A percentile compares a stretch with the other conserved stretches of the same genome.
Conservation (phyloP, 2,797 vertebrate genomes). For the Mallotus villosus region DNA sequence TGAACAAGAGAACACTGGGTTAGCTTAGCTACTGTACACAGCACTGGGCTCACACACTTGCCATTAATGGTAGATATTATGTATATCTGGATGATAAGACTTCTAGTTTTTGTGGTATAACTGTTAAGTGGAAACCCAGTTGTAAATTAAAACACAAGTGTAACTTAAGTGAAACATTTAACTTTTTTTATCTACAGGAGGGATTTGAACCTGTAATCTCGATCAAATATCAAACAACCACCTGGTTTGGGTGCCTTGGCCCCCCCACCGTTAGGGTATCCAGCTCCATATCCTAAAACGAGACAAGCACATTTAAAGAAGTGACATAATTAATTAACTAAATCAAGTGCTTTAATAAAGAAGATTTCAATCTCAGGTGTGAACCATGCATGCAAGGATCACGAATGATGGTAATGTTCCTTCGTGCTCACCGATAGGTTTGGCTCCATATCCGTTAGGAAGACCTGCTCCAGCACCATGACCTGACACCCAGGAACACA, state of each 20-base stretch:
- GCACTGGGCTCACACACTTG: background rate
- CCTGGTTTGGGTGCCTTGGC: slow-evolving; percentile 56
- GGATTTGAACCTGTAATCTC: too few species aligned
- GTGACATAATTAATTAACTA: background rate
- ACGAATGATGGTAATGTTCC: too few species aligned
- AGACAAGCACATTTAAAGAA: slow-evolving; percentile 9
- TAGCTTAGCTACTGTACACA: background rate
- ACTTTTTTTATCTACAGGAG: too few species aligned
- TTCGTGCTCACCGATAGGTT: slow-evolving; percentile 31
- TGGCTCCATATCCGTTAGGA: slow-evolving; percentile 34
- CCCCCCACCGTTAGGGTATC: slow-evolving; percentile 50
- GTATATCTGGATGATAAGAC: too few species aligned
- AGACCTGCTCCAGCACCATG: slow-evolving; percentile 44
- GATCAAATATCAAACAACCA: slow-evolving; percentile 13
- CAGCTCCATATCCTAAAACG: slow-evolving; percentile 48
- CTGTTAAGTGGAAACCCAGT: too few species aligned
- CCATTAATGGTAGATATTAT: too few species aligned
- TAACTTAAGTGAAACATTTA: too few species aligned
- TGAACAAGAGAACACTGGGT: slow-evolving; percentile 41
- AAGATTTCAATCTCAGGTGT: too few species aligned
- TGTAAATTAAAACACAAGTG: too few species aligned
- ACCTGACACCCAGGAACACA: slow-evolving; percentile 32
- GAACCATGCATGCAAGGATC: too few species aligned
- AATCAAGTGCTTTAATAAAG: too few species aligned
- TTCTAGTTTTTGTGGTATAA: too few species aligned